A percentile compares a stretch with the other conserved stretches of the same genome.
These are phyloP conservation scores for Anguilla japonica DNA, from an alignment of 2,113 vertebrate species.

Conservation along the genomic window DNA sequence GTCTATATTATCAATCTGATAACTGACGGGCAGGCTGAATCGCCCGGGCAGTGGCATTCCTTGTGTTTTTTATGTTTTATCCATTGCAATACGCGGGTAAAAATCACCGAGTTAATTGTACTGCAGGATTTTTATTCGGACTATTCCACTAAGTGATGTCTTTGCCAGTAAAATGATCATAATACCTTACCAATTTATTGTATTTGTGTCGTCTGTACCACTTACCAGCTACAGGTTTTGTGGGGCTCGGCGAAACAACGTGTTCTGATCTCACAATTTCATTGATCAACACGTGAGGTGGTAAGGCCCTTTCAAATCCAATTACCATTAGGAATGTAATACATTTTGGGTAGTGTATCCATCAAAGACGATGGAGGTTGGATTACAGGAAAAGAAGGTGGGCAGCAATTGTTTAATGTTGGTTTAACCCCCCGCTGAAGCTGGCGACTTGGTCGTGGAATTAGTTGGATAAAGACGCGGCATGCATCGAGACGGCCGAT, in stretches of 20 bases:
- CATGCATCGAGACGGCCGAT: slow-evolving; percentile 58
- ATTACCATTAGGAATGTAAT: slow-evolving; percentile 48
- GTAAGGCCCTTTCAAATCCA: slow-evolving; percentile 65
- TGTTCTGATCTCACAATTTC: slow-evolving; percentile 64
- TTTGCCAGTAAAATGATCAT: slow-evolving; percentile 9
- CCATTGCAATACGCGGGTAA: slow-evolving; percentile 3
- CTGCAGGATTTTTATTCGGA: not conserved
- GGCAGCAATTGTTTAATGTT: slow-evolving; percentile 1
- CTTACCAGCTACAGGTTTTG: not conserved
- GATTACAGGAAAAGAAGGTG: slow-evolving; percentile 54
- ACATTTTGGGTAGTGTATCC: not conserved
- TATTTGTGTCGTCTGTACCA: slow-evolving; percentile 1
- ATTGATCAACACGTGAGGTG: slow-evolving; percentile 64
- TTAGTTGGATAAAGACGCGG: slow-evolving; percentile 54
- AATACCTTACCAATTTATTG: slow-evolving; percentile 3
- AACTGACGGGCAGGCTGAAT: not conserved
- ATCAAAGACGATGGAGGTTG: not conserved
- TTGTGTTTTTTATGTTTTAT: not conserved
- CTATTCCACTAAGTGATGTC: slow-evolving; percentile 6
- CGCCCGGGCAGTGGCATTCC: not conserved
- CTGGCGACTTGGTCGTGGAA: slow-evolving; percentile 52
- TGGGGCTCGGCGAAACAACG: slow-evolving; percentile 12
- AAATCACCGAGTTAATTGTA: not conserved
- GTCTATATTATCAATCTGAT: not conserved
- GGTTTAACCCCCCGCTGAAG: slow-evolving; percentile 30